Evolutionary conservation across 2,888 invertebrate genomes (phyloP).

Genomic region (Colostygia pectinataria): DNA sequence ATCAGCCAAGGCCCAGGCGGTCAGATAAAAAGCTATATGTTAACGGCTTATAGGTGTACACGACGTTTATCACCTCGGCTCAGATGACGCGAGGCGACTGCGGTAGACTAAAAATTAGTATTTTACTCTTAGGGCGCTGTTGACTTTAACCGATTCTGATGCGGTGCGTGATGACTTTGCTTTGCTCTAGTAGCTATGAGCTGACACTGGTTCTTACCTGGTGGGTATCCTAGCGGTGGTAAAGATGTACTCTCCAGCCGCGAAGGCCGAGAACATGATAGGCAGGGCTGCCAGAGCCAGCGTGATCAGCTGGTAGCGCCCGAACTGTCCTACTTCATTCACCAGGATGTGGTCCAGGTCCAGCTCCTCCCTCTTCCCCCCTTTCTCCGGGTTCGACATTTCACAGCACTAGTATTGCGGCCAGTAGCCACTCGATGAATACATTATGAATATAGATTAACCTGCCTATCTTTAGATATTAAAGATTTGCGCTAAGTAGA

Average conservation of each 20-base stretch:
- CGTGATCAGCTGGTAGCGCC: conserved; percentile 65
- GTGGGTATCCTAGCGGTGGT: conserved; percentile 70
- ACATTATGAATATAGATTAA: conserved; percentile 5
- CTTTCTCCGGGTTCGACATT: conserved; percentile 52
- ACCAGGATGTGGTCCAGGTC: conserved; percentile 66
- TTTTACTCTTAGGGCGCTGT: no score
- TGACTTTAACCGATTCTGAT: no score
- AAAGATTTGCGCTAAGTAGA: not conserved
- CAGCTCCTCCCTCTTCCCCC: conserved; percentile 40
- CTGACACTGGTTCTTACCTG: conserved; percentile 56
- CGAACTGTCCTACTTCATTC: conserved; percentile 71
- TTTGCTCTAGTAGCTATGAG: not conserved
- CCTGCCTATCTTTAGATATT: conserved; percentile 1
- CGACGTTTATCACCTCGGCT: not conserved
- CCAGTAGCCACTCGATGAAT: conserved; percentile 15
- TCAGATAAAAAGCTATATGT: no score
- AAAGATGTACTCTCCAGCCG: conserved; percentile 72
- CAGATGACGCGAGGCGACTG: no score
- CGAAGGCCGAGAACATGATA: conserved; percentile 71
- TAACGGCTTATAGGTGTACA: no score
- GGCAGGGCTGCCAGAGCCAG: conserved; percentile 64
- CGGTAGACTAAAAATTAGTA: no score
- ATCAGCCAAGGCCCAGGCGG: no score
- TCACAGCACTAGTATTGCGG: conserved; percentile 12
- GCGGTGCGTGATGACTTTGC: no score